phyloP scores from a whole-genome alignment of 1,140 invertebrate genomes.

The Lasioglossum baleicum region DNA sequence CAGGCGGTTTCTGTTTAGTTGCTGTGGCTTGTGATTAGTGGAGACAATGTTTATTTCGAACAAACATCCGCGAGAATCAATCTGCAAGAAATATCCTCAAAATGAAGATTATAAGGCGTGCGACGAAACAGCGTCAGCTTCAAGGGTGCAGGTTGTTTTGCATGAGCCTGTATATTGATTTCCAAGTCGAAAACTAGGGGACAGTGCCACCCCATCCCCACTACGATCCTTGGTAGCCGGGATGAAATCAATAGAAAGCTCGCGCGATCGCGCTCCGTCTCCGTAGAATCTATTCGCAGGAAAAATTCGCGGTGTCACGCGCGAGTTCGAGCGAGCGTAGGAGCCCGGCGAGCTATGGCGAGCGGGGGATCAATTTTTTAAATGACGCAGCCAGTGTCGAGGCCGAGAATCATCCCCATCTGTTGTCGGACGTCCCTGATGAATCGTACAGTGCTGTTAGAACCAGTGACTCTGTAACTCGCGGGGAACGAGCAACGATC shows the following conservation, averaged over 20 bases:
- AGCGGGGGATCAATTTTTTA: constrained; percentile 5
- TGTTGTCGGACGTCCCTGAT: background rate
- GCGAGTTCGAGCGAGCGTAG: constrained; percentile 13
- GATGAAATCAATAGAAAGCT: constrained; percentile 74
- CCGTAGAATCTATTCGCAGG: constrained; percentile 45
- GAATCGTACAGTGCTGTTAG: background rate
- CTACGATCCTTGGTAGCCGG: constrained; percentile 54
- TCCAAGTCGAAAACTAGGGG: constrained; percentile 24
- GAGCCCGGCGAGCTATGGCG: constrained; percentile 23
- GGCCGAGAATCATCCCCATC: background rate
- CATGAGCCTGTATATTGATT: constrained; percentile 52
- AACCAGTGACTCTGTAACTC: background rate
- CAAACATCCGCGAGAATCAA: too few species aligned
- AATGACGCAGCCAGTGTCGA: background rate
- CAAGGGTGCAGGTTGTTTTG: too few species aligned
- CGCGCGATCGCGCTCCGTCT: constrained; percentile 57
- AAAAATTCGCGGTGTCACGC: constrained; percentile 35
- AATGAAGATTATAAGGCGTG: too few species aligned
- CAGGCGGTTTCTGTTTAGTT: too few species aligned
- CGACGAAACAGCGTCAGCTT: too few species aligned
- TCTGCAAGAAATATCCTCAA: too few species aligned
- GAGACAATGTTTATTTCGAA: too few species aligned
- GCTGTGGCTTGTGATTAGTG: too few species aligned
- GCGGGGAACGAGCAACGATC: background rate
- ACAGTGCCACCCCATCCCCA: constrained; percentile 51